These are phyloP conservation scores for Ispidina lecontei DNA, from an alignment of 2,797 vertebrate species.

Conservation along the genomic window DNA sequence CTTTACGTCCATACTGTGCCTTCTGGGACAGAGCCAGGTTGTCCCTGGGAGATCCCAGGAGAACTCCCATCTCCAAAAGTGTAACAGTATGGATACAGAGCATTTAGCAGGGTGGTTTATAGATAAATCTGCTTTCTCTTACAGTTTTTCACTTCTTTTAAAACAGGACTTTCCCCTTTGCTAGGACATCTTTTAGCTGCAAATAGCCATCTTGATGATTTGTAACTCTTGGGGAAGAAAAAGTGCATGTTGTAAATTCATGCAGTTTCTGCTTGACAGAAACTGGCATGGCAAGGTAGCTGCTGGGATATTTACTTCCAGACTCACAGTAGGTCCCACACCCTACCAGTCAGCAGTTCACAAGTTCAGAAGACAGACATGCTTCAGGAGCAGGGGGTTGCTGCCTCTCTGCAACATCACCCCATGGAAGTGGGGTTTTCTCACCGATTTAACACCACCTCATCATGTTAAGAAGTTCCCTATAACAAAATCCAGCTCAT, in stretches of 20 bases:
- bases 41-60: no score
- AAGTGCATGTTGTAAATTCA: fast-evolving
- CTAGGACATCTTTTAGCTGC: background rate
- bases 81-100: no score
- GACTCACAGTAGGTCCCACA: fast-evolving
- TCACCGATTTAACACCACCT: background rate
- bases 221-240: background rate
- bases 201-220: background rate
- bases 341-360: background rate
- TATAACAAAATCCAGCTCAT: fast-evolving
- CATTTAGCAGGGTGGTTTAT: background rate
- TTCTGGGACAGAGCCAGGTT: fast-evolving
- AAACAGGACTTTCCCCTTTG: background rate
- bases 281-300: background rate
- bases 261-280: background rate
- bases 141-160: background rate
- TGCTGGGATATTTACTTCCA: background rate
- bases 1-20: background rate
- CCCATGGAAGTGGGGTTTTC: background rate
- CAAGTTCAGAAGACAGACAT: background rate
- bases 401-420: background rate
- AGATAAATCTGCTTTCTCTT: background rate
- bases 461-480: background rate
- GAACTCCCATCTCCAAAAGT: background rate
- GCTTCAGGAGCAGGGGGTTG: fast-evolving